phyloP scores from a whole-genome alignment of 2,888 invertebrate genomes.

The Caenorhabditis drosophilae region DNA sequence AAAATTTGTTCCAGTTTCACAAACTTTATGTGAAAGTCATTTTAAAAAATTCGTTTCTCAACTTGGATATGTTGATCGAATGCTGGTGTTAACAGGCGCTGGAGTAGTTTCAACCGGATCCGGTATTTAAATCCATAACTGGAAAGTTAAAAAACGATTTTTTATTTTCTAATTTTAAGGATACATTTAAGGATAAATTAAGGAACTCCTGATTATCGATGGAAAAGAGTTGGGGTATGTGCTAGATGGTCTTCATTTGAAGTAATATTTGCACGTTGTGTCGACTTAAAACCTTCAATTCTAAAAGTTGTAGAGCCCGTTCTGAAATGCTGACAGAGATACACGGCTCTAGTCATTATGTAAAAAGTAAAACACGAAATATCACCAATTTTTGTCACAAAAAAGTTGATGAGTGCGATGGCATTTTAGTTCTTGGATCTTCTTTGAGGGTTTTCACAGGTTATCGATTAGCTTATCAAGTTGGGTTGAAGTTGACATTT shows the following conservation, averaged over 20 bases:
- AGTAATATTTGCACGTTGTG: conserved; percentile 19
- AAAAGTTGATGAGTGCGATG: conserved; percentile 76
- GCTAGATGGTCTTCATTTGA: conserved; percentile 76
- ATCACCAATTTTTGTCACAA: conserved; percentile 38
- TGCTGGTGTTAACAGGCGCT: conserved; percentile 85
- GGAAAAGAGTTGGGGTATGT: conserved; percentile 57
- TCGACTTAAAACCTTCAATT: too few relatives aligned
- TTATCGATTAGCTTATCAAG: conserved; percentile 81
- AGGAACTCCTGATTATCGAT: conserved; percentile 78
- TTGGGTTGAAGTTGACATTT: neutral
- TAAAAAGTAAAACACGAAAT: conserved; percentile 57
- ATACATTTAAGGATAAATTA: conserved; percentile 79
- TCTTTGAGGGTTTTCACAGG: conserved; percentile 87
- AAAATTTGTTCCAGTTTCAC: conserved; percentile 18
- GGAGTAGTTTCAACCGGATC: conserved; percentile 97
- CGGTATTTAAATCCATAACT: conserved; percentile 40
- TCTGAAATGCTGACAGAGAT: conserved; percentile 82
- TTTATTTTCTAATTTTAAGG: conserved; percentile 72
- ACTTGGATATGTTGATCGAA: conserved; percentile 44
- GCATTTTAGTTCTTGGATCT: conserved; percentile 85
- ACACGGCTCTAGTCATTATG: conserved; percentile 78
- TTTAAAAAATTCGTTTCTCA: conserved; percentile 18
- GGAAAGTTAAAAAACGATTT: neutral
- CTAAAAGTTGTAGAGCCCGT: conserved; percentile 81
- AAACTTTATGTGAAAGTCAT: conserved; percentile 13